Percentiles rank a stretch among this genome's conserved stretches.
These are phyloP conservation scores for Vulpes lagopus DNA, from an alignment of 2,113 vertebrate species.

Conservation along the genomic window DNA sequence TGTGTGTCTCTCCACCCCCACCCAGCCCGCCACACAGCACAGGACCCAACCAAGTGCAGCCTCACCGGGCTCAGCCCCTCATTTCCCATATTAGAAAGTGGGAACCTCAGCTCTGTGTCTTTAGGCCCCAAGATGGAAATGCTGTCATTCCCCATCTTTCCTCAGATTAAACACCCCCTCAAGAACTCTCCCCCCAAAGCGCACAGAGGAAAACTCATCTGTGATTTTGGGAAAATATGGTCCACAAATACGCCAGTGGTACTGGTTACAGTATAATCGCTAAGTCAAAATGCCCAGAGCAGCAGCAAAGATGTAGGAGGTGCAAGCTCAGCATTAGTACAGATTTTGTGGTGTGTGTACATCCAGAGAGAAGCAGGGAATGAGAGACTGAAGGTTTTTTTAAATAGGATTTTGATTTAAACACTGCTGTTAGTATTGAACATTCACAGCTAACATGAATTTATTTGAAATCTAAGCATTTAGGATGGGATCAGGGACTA, in stretches of 20 bases:
- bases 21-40: not conserved
- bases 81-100: not conserved
- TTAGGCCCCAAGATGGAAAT: not conserved
- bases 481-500: not conserved
- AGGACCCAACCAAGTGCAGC: rapidly evolving
- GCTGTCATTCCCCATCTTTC: not conserved
- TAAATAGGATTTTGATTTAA: not conserved
- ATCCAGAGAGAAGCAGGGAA: not conserved
- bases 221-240: not conserved
- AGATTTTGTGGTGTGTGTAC: not conserved
- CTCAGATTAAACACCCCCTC: not conserved
- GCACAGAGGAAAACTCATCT: not conserved
- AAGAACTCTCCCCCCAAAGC: not conserved
- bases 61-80: not conserved
- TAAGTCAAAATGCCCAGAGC: slow-evolving; percentile 41
- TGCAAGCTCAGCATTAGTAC: slow-evolving; percentile 8
- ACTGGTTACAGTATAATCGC: slow-evolving; percentile 46
- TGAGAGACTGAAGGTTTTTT: not conserved
- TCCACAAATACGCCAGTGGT: not conserved
- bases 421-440: not conserved
- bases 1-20: rapidly evolving
- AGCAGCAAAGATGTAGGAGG: slow-evolving; percentile 18
- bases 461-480: slow-evolving; percentile 16
- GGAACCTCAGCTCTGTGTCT: not conserved
- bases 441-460: not conserved